Conservation (phyloP, 30 jellyfish, hydroid and myxozoan species). For the Pelagia noctiluca region DNA sequence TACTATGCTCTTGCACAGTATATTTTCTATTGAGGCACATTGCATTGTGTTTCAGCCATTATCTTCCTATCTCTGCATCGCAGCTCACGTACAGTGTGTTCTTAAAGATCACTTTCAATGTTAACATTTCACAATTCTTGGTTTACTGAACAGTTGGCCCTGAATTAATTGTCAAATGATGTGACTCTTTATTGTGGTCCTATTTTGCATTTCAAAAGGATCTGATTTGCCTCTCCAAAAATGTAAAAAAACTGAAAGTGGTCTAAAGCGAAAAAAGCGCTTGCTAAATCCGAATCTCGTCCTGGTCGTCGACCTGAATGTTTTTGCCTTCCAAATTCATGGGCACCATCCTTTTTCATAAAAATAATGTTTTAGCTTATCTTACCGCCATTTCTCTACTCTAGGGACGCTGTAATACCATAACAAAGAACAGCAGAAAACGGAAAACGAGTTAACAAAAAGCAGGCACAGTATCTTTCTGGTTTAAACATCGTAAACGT, state of each 20-base stretch:
- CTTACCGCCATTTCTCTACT: slow-evolving; percentile 58
- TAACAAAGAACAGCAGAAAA: slow-evolving; percentile 30
- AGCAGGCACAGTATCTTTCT: not conserved
- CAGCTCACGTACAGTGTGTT: too few species aligned
- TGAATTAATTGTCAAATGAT: too few species aligned
- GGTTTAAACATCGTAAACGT: too few species aligned
- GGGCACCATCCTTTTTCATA: not conserved
- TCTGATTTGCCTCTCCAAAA: not conserved
- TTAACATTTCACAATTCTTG: too few species aligned
- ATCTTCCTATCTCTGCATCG: too few species aligned
- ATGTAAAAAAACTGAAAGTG: not conserved
- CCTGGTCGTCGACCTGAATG: not conserved
- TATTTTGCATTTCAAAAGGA: not conserved
- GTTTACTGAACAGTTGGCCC: too few species aligned
- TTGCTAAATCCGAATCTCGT: too few species aligned
- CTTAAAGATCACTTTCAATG: too few species aligned
- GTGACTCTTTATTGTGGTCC: too few species aligned
- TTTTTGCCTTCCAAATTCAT: not conserved
- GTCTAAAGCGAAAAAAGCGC: not conserved
- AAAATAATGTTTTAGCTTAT: not conserved
- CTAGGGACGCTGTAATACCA: slow-evolving; percentile 81
- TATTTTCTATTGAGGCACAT: too few species aligned
- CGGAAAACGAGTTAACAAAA: not conserved
- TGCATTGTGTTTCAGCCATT: too few species aligned
- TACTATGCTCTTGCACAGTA: too few species aligned